Conservation (phyloP, 2,888 invertebrate genomes). For the Nudaria mundana region DNA sequence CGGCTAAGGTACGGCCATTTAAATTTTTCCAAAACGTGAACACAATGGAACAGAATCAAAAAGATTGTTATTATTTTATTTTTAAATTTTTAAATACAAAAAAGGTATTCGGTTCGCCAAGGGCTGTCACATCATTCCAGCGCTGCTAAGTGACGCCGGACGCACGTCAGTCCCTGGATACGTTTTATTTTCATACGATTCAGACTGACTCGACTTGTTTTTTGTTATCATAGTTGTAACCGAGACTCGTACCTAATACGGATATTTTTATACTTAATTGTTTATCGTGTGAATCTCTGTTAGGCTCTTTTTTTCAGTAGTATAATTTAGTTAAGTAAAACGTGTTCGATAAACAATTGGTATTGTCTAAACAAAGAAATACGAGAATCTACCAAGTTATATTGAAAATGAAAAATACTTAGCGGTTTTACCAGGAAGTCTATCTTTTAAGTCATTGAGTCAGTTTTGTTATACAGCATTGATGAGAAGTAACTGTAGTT, state of each 20-base stretch:
- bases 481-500: constrained; percentile 26
- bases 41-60: constrained; percentile 79
- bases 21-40: constrained; percentile 80
- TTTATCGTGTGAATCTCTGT: constrained; percentile 36
- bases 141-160: constrained; percentile 81
- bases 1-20: constrained; percentile 70
- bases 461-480: constrained; percentile 8
- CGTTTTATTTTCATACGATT: constrained; percentile 79
- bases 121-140: constrained; percentile 80
- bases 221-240: constrained; percentile 74
- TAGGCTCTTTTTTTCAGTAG: constrained; percentile 29
- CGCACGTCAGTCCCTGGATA: constrained; percentile 76
- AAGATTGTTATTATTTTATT: constrained; percentile 55
- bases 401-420: too few relatives aligned
- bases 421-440: too few relatives aligned
- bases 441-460: too few relatives aligned
- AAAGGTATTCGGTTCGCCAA: constrained; percentile 77
- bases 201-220: constrained; percentile 68
- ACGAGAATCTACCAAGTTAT: too few relatives aligned
- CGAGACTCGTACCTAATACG: constrained; percentile 60
- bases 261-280: constrained; percentile 59
- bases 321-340: too few relatives aligned
- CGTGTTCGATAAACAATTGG: too few relatives aligned
- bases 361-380: too few relatives aligned
- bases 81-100: constrained; percentile 72